phyloP scores from a whole-genome alignment of 2,113 vertebrate species.

The Laterallus jamaicensis region DNA sequence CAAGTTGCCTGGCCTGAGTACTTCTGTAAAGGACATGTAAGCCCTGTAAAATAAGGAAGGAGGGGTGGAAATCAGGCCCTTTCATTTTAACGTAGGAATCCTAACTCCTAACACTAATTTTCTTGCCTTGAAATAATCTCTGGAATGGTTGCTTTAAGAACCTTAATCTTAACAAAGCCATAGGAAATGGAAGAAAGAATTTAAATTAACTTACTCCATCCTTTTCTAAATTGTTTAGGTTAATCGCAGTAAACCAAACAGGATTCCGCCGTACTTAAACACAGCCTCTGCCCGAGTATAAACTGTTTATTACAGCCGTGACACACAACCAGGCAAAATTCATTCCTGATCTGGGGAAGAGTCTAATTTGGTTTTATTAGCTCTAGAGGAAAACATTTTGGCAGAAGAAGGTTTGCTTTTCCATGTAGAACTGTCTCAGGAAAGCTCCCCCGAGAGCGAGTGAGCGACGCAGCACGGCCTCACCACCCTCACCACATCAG shows the following conservation, averaged over 20 bases:
- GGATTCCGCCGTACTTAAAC: constrained; percentile 49
- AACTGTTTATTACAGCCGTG: constrained; percentile 50
- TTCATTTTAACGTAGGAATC: background rate
- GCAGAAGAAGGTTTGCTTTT: background rate
- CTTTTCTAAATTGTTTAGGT: constrained; percentile 57
- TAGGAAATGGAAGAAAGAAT: constrained; percentile 43
- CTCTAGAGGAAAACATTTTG: background rate
- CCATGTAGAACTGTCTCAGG: background rate
- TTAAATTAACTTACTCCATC: constrained; percentile 53
- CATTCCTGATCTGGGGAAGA: constrained; percentile 22
- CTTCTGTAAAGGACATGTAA: background rate
- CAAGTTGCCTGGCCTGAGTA: background rate
- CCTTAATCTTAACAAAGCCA: background rate
- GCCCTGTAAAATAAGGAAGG: background rate
- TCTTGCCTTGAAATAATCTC: constrained; percentile 33
- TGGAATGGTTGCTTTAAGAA: constrained; percentile 47
- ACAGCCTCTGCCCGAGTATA: constrained; percentile 38
- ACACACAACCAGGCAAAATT: constrained; percentile 52
- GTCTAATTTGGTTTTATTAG: constrained; percentile 31
- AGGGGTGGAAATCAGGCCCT: background rate
- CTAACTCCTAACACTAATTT: background rate
- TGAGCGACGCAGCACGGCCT: accelerated
- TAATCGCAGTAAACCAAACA: constrained; percentile 62
- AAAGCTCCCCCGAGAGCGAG: accelerated
- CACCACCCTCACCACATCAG: background rate